Evolutionary conservation across 2,113 vertebrate species (phyloP).

Genomic region (Vicugna pacos): DNA sequence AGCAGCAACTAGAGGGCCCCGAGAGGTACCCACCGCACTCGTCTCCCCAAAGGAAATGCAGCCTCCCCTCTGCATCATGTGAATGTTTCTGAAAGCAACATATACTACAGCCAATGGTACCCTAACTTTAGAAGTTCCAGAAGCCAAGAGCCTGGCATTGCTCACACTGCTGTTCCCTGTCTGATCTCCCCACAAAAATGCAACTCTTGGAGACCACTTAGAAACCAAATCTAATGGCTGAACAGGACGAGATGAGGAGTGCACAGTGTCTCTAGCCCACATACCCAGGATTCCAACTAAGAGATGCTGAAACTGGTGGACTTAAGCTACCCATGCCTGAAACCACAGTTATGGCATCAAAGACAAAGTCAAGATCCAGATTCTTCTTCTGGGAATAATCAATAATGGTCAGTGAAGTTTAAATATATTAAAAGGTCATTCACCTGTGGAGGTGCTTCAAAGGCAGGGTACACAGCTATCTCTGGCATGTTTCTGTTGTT

Average conservation of each 20-base stretch:
- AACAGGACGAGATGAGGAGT: background rate
- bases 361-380: background rate
- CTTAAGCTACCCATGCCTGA: background rate
- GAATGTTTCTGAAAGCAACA: background rate
- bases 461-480: slow-evolving; percentile 95
- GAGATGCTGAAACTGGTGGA: background rate
- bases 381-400: background rate
- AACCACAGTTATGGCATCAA: fast-evolving
- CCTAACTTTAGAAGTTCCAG: background rate
- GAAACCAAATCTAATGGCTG: background rate
- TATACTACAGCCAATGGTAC: background rate
- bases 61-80: background rate
- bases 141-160: background rate
- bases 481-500: slow-evolving; percentile 95
- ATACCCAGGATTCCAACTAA: background rate
- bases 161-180: background rate
- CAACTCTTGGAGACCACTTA: background rate
- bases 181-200: background rate
- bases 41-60: background rate
- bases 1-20: background rate
- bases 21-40: background rate
- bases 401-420: background rate
- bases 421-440: background rate
- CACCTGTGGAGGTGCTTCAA: slow-evolving; percentile 97
- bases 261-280: background rate